Percentiles rank a stretch among this genome's conserved stretches.
Conservation (phyloP, 2,797 vertebrate species). For the Paramormyrops hopkinsi region DNA sequence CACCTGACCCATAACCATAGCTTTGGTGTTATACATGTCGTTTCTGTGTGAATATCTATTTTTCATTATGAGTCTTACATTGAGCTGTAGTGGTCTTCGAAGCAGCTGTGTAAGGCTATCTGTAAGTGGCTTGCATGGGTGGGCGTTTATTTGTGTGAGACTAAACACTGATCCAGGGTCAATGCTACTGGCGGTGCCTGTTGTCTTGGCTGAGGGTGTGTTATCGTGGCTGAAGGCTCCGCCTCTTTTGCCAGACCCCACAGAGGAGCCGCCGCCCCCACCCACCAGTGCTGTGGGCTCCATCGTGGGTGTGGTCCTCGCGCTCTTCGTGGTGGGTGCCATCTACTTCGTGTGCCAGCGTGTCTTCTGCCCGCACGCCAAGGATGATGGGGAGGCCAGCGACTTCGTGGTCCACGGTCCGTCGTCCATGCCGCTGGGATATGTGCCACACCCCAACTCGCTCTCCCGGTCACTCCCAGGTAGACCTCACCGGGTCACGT, state of each 20-base stretch:
- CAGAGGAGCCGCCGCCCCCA: slow-evolving; percentile 81
- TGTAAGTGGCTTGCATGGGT: not conserved
- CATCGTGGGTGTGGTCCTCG: slow-evolving; percentile 87
- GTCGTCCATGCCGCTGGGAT: slow-evolving; percentile 83
- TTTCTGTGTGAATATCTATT: not conserved
- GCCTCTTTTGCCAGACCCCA: slow-evolving; percentile 63
- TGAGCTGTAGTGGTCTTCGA: not conserved
- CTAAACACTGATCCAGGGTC: not conserved
- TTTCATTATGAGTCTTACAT: not conserved
- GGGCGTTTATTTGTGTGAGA: not conserved
- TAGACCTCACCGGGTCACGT: slow-evolving; percentile 36
- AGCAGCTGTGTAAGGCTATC: not conserved
- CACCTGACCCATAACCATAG: not conserved
- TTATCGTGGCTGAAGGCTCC: not conserved
- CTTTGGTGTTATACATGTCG: not conserved
- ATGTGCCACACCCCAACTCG: slow-evolving; percentile 86
- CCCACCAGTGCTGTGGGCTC: slow-evolving; percentile 86
- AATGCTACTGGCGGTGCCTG: not conserved
- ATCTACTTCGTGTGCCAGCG: slow-evolving; percentile 95
- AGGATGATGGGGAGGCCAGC: slow-evolving; percentile 87
- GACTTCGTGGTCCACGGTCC: slow-evolving; percentile 89
- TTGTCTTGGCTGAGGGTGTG: not conserved
- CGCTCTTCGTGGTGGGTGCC: slow-evolving; percentile 84
- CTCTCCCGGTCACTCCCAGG: slow-evolving; percentile 88
- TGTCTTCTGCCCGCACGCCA: slow-evolving; percentile 90